A percentile compares a stretch with the other conserved stretches of the same genome.
These are phyloP conservation scores for Mayetiola destructor DNA, from an alignment of 2,888 invertebrate species.

Conservation along the genomic window DNA sequence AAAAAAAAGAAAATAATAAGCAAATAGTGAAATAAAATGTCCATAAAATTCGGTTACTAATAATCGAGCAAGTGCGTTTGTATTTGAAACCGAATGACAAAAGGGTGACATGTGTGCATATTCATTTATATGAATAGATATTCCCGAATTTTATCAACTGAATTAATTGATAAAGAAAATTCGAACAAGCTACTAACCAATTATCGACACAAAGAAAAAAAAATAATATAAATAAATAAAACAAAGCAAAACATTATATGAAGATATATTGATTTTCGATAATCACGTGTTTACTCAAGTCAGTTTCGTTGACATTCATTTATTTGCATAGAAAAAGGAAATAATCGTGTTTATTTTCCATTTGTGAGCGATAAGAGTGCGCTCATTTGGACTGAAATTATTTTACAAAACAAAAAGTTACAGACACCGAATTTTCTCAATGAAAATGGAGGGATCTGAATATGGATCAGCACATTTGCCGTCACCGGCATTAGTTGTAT, in stretches of 20 bases:
- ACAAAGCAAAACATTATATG: too few species aligned
- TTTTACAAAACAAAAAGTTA: neutral
- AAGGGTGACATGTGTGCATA: too few species aligned
- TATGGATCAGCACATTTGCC: constrained; percentile 52
- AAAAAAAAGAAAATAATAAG: neutral
- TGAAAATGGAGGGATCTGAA: constrained; percentile 58
- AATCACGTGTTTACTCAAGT: too few species aligned
- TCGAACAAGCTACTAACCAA: too few species aligned
- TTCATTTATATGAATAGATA: neutral
- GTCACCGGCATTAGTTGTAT: constrained; percentile 58
- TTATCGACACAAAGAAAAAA: neutral
- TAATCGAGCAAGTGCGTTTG: neutral
- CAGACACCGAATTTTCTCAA: neutral
- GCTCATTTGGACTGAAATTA: too few species aligned
- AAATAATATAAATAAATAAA: neutral
- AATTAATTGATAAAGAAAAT: constrained; percentile 3
- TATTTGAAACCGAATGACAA: neutral
- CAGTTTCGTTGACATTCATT: too few species aligned
- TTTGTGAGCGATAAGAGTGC: too few species aligned
- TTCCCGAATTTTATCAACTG: constrained; percentile 2
- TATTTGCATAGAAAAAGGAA: too few species aligned
- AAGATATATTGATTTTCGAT: too few species aligned
- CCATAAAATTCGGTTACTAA: constrained; percentile 1
- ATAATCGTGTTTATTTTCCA: too few species aligned
- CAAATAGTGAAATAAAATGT: neutral